Percentiles rank a stretch among this genome's conserved stretches.
These are phyloP conservation scores for Crypturellus tataupa DNA, from an alignment of 2,797 vertebrate genomes.

Conservation along the genomic window DNA sequence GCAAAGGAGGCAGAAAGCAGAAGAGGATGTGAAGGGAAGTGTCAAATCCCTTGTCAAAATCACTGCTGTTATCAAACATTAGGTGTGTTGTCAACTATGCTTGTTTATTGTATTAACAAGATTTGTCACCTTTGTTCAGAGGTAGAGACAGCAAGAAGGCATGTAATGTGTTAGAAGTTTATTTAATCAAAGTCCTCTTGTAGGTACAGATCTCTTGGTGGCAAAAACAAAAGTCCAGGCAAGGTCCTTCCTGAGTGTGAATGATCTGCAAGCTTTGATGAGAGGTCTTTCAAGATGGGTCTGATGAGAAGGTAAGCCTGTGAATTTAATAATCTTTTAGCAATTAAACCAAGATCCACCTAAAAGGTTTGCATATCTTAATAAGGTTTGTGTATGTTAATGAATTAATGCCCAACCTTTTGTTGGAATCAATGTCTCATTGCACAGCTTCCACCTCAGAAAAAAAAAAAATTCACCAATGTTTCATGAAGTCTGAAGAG, in stretches of 20 bases:
- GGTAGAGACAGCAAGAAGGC: background rate
- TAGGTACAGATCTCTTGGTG: background rate
- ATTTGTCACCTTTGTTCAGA: background rate
- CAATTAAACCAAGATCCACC: background rate
- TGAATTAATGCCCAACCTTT: background rate
- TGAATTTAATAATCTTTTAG: background rate
- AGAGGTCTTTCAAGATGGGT: background rate
- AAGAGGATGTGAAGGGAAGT: background rate
- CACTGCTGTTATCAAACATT: background rate
- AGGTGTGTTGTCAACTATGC: background rate
- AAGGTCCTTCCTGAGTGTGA: background rate
- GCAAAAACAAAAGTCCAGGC: background rate
- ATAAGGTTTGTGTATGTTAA: background rate
- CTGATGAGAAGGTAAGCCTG: background rate
- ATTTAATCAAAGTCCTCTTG: background rate
- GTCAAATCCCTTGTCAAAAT: background rate
- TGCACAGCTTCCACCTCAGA: background rate
- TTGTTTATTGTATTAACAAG: background rate
- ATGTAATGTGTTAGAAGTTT: background rate
- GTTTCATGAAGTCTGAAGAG: constrained; percentile 11
- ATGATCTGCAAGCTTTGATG: background rate
- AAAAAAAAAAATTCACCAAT: background rate
- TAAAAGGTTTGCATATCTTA: background rate
- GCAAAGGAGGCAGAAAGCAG: background rate
- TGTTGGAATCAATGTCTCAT: background rate